Evolutionary conservation across 2,113 vertebrate genomes (phyloP), one percentile per base, ranked within the genome.

Genomic region (Percina caprodes): DNA sequence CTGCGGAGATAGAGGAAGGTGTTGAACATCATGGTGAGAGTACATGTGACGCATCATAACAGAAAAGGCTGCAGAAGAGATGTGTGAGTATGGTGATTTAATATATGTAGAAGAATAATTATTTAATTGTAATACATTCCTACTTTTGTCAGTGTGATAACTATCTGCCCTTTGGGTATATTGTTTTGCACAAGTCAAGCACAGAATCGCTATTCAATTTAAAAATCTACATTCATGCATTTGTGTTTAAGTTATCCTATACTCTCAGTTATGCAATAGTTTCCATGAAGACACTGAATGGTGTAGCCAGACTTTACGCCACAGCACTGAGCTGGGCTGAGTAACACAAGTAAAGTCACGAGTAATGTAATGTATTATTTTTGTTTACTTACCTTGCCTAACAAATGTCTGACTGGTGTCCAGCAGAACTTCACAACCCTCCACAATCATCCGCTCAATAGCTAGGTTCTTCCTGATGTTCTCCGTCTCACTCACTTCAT

Each of bases 321-420:
- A 39, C 39, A 42, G 39, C 39, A 42, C 39, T 42, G 39, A 59
- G 24, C 56, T 26, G n/a, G 1, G 23, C 26, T 18, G 56, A 59
- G 10, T 35, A 35, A 15, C 58, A 60, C 8, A 18, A 18, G 58
- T 19, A 19, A 60, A 60, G 9, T 35, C 11, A 61, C 18, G 4
- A 35, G 30, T 60, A 35, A 60, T 35, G 58, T 60, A 35, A 60
- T 35, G 3, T 4, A 35, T 14, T 63, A 42, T 13, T 24, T 23
- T 61, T 35, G 10, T 10, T 51, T 13, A 60, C 35, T 62, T 82
- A 98, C 98, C 98, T 97, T 99, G 98, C 39, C 98, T 94, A 3
- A 99, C 98, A 2, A 99, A 99, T 0, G 98, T 99, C 95, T 99
- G 98, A 94, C 98, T 99, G 91, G 98, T 99, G 91, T 99, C 98